Conservation (phyloP, 2,797 vertebrate genomes). For the Dipus sagitta region DNA sequence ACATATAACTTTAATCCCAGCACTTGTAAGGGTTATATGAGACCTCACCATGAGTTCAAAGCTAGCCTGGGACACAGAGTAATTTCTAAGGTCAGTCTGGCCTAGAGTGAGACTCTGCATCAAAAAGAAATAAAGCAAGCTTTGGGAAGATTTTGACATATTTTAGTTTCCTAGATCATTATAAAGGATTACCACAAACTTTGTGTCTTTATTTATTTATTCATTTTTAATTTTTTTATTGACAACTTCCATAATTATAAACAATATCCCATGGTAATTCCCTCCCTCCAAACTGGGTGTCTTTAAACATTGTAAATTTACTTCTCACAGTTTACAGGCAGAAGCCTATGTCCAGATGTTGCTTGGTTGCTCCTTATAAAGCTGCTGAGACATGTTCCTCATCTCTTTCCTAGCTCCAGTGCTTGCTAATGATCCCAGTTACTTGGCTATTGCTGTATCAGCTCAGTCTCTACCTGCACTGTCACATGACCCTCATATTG, state of each 20-base stretch:
- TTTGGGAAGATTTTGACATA: background rate
- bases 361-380: background rate
- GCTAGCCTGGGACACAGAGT: no score
- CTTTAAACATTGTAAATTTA: constrained; percentile 9
- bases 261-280: no score
- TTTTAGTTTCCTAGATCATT: background rate
- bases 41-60: no score
- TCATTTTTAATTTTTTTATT: no score
- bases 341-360: background rate
- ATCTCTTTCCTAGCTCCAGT: background rate
- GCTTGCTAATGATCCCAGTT: background rate
- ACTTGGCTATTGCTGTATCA: background rate
- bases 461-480: background rate
- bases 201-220: no score
- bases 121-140: background rate
- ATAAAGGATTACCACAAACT: background rate
- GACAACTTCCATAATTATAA: no score
- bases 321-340: background rate
- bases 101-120: no score
- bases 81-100: no score
- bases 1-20: no score
- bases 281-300: background rate
- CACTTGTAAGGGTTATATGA: no score
- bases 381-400: background rate
- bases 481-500: background rate